Conservation (phyloP, 2,888 invertebrate species). For the Bugulina stolonifera region DNA sequence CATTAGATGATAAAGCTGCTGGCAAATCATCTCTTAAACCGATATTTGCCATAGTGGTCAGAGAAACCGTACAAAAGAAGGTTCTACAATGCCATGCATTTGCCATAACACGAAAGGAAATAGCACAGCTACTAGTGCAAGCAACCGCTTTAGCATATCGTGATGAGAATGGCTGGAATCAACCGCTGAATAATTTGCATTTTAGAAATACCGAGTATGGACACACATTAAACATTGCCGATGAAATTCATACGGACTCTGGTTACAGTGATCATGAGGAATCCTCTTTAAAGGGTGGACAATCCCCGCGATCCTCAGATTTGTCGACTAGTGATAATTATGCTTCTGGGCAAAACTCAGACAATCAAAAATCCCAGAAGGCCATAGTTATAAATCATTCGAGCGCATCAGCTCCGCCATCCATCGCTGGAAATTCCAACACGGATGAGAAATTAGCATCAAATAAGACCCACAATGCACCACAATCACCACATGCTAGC, state of each 20-base stretch:
- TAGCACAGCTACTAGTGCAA: slow-evolving; percentile 7
- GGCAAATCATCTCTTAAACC: slow-evolving; percentile 13
- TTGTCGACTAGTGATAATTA: neutral
- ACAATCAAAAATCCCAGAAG: neutral
- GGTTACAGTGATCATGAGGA: slow-evolving; percentile 25
- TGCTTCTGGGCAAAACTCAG: neutral
- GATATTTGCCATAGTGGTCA: slow-evolving; percentile 1
- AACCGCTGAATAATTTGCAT: neutral
- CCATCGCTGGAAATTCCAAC: too few species aligned
- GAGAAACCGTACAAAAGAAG: slow-evolving; percentile 20
- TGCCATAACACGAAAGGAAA: neutral
- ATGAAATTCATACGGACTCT: slow-evolving; percentile 1
- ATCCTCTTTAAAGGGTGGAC: neutral
- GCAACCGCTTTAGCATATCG: slow-evolving; percentile 12
- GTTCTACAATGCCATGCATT: slow-evolving; percentile 22
- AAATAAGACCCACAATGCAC: neutral
- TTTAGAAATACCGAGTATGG: neutral
- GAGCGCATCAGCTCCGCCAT: neutral
- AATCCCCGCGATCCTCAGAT: slow-evolving; percentile 8
- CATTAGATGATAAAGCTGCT: neutral
- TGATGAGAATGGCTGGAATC: slow-evolving; percentile 1
- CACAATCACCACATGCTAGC: neutral
- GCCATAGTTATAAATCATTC: neutral
- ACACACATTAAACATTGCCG: neutral
- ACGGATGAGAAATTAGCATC: too few species aligned